A percentile compares a stretch with the other conserved stretches of the same genome.
Evolutionary conservation across 2,888 invertebrate genomes (phyloP).

Genomic region (Aspidiotus destructor): DNA sequence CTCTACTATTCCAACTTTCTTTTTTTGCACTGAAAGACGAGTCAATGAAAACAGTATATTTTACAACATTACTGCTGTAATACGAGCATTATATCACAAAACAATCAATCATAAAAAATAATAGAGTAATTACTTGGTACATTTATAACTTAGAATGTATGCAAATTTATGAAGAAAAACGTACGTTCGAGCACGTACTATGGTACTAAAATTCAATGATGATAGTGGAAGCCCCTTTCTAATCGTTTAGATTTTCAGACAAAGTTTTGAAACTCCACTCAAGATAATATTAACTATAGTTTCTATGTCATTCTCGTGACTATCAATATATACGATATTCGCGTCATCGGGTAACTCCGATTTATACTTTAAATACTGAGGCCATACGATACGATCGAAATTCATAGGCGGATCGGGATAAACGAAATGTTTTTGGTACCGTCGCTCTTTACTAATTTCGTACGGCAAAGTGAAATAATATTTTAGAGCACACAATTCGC

Average conservation of each 20-base stretch:
- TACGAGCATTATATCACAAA: too few relatives aligned
- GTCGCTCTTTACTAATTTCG: slow-evolving; percentile 9
- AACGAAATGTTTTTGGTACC: slow-evolving; percentile 12
- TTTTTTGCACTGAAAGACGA: too few relatives aligned
- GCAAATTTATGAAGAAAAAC: too few relatives aligned
- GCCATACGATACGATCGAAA: slow-evolving; percentile 25
- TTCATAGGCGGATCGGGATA: slow-evolving; percentile 22
- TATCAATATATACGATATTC: slow-evolving; percentile 15
- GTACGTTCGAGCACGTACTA: too few relatives aligned
- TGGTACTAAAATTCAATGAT: too few relatives aligned
- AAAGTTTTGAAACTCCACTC: slow-evolving; percentile 1
- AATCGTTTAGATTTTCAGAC: neutral
- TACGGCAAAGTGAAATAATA: slow-evolving; percentile 20
- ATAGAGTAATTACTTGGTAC: too few relatives aligned
- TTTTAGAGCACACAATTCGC: slow-evolving; percentile 9
- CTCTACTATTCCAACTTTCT: too few relatives aligned
- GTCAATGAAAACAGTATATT: too few relatives aligned
- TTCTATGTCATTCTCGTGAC: slow-evolving; percentile 7
- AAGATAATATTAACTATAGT: neutral
- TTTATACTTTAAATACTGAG: slow-evolving; percentile 17
- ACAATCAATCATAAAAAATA: too few relatives aligned
- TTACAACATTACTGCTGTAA: too few relatives aligned
- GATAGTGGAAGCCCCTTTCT: too few relatives aligned
- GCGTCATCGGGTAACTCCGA: neutral
- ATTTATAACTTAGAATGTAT: too few relatives aligned